Evolutionary conservation across 2,113 vertebrate genomes (phyloP).

Genomic region (Podarcis muralis): DNA sequence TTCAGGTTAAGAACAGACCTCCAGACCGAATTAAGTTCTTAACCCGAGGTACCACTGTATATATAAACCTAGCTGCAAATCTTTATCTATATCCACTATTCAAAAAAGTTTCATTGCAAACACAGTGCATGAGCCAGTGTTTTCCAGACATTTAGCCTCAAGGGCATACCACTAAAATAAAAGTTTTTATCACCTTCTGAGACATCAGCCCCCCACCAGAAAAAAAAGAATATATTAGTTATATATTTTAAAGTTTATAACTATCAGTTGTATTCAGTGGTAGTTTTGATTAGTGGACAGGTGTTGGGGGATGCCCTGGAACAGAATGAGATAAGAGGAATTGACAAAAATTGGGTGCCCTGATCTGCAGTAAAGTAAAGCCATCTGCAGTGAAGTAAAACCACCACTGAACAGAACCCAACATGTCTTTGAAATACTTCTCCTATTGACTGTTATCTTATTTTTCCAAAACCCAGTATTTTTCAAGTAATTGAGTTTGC

Average conservation of each 20-base stretch:
- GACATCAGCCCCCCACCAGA: not conserved
- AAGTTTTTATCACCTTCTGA: not conserved
- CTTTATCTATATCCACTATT: too few relatives aligned
- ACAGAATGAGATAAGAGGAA: not conserved
- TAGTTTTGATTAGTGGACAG: not conserved
- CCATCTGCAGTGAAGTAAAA: not conserved
- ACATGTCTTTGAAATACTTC: constrained; percentile 40
- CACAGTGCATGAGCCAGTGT: constrained; percentile 53
- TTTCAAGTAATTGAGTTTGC: constrained; percentile 39
- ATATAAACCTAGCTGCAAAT: not conserved
- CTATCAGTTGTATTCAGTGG: not conserved
- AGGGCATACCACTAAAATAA: not conserved
- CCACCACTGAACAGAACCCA: not conserved
- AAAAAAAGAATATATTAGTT: not conserved
- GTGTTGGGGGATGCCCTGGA: not conserved
- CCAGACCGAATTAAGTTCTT: too few relatives aligned
- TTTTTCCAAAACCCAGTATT: constrained; percentile 29
- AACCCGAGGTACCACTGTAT: too few relatives aligned
- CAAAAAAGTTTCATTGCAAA: constrained; percentile 7
- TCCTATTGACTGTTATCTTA: not conserved
- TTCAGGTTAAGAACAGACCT: too few relatives aligned
- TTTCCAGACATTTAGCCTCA: not conserved
- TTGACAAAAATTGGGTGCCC: not conserved
- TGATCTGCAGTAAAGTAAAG: not conserved
- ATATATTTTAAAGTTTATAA: constrained; percentile 28